phyloP scores from a whole-genome alignment of 1,140 invertebrate species.

The Halesus radiatus region DNA sequence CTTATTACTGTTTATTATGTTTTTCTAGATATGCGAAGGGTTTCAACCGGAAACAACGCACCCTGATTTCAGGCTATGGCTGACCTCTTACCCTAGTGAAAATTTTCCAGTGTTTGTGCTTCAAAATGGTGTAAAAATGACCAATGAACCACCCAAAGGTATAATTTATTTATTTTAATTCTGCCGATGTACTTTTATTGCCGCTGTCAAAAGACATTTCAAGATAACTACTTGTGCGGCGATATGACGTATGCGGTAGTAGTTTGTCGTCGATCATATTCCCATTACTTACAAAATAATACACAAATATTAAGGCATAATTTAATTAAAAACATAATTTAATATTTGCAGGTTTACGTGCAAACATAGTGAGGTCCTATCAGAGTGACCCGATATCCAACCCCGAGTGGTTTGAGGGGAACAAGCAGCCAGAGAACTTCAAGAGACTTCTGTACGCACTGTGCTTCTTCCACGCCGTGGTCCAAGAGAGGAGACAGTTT shows the following conservation, averaged over 20 bases:
- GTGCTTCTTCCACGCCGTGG: slow-evolving; percentile 95
- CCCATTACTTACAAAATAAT: too few relatives aligned
- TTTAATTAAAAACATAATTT: too few relatives aligned
- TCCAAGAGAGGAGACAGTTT: slow-evolving; percentile 93
- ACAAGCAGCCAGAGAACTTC: slow-evolving; percentile 82
- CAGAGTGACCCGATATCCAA: slow-evolving; percentile 90
- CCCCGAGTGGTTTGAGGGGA: slow-evolving; percentile 88
- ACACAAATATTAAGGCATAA: too few relatives aligned
- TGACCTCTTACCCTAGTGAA: slow-evolving; percentile 94
- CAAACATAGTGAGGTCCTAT: slow-evolving; percentile 85
- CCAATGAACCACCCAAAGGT: slow-evolving; percentile 92
- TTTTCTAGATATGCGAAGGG: slow-evolving; percentile 81
- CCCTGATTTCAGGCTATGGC: slow-evolving; percentile 92
- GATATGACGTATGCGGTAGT: too few relatives aligned
- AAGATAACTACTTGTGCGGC: background rate
- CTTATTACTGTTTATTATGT: too few relatives aligned
- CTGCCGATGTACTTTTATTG: too few relatives aligned
- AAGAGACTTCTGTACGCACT: slow-evolving; percentile 91
- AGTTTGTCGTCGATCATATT: too few relatives aligned
- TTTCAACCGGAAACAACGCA: slow-evolving; percentile 84
- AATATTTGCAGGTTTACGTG: slow-evolving; percentile 71
- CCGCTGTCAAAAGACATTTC: too few relatives aligned
- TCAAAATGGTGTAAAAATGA: slow-evolving; percentile 97
- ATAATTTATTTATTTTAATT: too few relatives aligned
- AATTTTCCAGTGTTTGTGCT: slow-evolving; percentile 92